phyloP scores from a whole-genome alignment of 2,113 vertebrate genomes.

The Vicugna pacos region DNA sequence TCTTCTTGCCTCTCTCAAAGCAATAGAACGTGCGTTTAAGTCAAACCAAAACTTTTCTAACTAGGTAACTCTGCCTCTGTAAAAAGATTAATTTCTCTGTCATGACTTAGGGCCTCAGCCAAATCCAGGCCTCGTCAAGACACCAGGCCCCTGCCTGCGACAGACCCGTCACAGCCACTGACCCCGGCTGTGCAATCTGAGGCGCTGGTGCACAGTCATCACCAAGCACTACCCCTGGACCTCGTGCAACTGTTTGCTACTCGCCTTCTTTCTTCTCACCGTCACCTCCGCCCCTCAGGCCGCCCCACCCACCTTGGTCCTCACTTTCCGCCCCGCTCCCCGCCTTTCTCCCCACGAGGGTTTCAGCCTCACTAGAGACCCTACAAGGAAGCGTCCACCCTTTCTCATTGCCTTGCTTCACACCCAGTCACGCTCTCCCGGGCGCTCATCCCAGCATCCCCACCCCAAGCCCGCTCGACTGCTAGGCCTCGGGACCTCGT shows the following conservation, averaged over 20 bases:
- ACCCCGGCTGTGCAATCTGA: background rate
- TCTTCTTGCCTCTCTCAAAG: background rate
- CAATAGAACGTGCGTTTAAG: rapidly evolving
- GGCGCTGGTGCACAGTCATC: rapidly evolving
- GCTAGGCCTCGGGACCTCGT: rapidly evolving
- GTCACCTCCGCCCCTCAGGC: background rate
- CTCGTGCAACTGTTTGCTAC: background rate
- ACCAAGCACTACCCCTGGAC: background rate
- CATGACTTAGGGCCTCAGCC: background rate
- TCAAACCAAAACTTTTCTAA: background rate
- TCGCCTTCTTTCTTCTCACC: background rate
- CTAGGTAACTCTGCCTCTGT: background rate
- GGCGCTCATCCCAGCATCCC: background rate
- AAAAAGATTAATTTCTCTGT: background rate
- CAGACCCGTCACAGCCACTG: background rate
- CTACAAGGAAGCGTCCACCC: background rate
- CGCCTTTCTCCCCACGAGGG: background rate
- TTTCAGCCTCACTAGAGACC: background rate
- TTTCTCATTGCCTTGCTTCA: background rate
- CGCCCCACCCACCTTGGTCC: background rate
- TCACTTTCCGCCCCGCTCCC: rapidly evolving
- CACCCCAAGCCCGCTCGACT: too few species aligned
- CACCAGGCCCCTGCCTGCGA: background rate
- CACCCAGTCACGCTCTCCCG: background rate
- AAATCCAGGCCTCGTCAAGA: background rate